phyloP scores from a whole-genome alignment of 2,888 invertebrate species.

The Anorthoa munda region DNA sequence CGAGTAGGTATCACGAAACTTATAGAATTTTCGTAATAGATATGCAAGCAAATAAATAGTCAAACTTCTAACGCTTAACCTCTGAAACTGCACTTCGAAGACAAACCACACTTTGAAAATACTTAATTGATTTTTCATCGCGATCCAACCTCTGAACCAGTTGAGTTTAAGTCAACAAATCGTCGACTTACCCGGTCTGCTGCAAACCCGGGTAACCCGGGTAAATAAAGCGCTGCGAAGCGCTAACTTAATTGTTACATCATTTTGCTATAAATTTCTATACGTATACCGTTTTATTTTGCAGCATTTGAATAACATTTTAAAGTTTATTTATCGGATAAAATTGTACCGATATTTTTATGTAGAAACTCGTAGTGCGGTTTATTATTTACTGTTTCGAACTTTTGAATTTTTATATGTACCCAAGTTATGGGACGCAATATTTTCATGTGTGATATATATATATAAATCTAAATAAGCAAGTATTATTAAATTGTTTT shows the following conservation, averaged over 20 bases:
- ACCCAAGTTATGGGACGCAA: neutral
- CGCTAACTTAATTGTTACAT: conserved; percentile 48
- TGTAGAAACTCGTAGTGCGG: neutral
- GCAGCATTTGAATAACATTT: conserved; percentile 30
- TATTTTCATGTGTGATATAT: neutral
- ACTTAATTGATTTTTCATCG: conserved; percentile 57
- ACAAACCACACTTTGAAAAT: conserved; percentile 40
- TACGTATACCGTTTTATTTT: conserved; percentile 30
- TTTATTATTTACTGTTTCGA: neutral
- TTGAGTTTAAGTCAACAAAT: conserved; percentile 57
- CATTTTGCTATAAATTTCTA: conserved; percentile 41
- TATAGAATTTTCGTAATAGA: neutral
- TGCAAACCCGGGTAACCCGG: conserved; percentile 18
- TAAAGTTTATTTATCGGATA: conserved; percentile 13
- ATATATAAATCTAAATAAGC: neutral
- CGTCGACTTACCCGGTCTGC: conserved; percentile 47
- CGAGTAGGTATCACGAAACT: neutral
- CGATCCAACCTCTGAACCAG: conserved; percentile 21
- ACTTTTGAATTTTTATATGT: neutral
- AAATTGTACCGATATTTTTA: conserved; percentile 17
- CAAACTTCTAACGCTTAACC: too few species aligned
- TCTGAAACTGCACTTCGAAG: conserved; percentile 22
- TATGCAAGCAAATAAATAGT: conserved; percentile 1
- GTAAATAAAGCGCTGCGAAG: conserved; percentile 47
- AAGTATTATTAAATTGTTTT: neutral